Percentiles rank a stretch among this genome's conserved stretches.
These are phyloP conservation scores for Hypercompe scribonia DNA, from an alignment of 2,888 invertebrate species.

Conservation along the genomic window DNA sequence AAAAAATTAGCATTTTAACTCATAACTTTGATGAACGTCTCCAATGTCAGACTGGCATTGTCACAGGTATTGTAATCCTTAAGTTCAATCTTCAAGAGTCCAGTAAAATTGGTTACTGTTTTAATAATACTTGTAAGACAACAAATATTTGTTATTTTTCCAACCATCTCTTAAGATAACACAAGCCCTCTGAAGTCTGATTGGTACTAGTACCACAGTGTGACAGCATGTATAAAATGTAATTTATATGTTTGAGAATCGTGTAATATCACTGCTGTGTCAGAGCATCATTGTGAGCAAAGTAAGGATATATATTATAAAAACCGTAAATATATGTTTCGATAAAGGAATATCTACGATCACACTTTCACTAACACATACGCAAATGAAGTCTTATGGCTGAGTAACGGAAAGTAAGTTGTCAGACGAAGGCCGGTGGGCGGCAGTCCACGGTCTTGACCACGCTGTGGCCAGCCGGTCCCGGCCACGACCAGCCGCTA, in stretches of 20 bases:
- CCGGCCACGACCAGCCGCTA: conserved; percentile 81
- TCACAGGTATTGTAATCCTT: too few species aligned
- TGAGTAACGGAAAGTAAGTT: conserved; percentile 30
- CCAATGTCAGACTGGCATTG: too few species aligned
- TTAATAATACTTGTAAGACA: too few species aligned
- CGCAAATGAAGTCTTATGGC: conserved; percentile 41
- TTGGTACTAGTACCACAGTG: neutral
- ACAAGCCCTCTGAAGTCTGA: neutral
- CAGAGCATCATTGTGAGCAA: neutral
- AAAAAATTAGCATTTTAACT: too few species aligned
- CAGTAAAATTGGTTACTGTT: too few species aligned
- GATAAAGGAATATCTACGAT: conserved; percentile 9
- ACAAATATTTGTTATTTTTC: too few species aligned
- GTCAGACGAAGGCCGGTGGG: conserved; percentile 75
- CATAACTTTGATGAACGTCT: too few species aligned
- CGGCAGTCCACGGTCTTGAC: conserved; percentile 67
- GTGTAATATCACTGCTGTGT: neutral
- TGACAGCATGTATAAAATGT: neutral
- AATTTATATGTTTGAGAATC: neutral
- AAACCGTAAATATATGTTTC: neutral
- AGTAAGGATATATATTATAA: neutral
- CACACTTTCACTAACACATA: conserved; percentile 26
- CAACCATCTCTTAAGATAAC: neutral
- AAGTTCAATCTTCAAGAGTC: neutral
- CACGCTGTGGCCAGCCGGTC: conserved; percentile 65